phyloP scores from a whole-genome alignment of 2,888 invertebrate genomes.

The Charanyca ferruginea region DNA sequence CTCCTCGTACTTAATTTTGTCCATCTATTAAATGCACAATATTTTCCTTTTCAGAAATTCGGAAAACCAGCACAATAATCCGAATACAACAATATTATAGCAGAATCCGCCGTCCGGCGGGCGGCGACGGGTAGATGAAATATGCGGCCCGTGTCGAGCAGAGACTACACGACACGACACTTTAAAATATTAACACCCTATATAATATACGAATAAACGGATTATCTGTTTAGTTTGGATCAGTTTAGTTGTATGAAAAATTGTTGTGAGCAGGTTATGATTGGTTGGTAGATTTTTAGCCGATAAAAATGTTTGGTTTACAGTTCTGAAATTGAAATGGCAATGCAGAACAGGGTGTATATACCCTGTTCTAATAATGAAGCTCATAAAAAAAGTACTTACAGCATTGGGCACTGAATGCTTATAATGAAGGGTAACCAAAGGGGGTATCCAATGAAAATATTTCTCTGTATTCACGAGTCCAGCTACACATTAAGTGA shows the following conservation, averaged over 20 bases:
- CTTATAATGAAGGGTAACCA: too few relatives aligned
- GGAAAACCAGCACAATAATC: neutral
- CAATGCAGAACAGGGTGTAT: neutral
- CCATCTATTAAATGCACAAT: neutral
- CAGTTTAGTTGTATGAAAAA: constrained; percentile 30
- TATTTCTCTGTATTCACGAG: too few relatives aligned
- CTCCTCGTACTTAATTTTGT: too few relatives aligned
- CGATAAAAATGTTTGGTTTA: neutral
- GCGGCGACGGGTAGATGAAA: constrained; percentile 85
- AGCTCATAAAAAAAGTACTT: too few relatives aligned
- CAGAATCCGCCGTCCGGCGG: constrained; percentile 76
- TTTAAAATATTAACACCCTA: constrained; percentile 86
- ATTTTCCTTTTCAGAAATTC: constrained; percentile 5
- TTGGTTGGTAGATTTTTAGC: neutral
- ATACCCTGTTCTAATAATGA: too few relatives aligned
- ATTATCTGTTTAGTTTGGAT: constrained; percentile 60
- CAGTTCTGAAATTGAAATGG: neutral
- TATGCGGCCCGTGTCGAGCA: constrained; percentile 82
- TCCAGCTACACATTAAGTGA: too few relatives aligned
- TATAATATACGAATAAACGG: constrained; percentile 61
- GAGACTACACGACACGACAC: constrained; percentile 87
- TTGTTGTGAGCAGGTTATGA: constrained; percentile 8
- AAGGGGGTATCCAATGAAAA: too few relatives aligned
- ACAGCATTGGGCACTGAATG: too few relatives aligned
- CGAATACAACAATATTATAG: constrained; percentile 30